Conservation (phyloP, 2,797 vertebrate genomes). For the Clarias pachynema region DNA sequence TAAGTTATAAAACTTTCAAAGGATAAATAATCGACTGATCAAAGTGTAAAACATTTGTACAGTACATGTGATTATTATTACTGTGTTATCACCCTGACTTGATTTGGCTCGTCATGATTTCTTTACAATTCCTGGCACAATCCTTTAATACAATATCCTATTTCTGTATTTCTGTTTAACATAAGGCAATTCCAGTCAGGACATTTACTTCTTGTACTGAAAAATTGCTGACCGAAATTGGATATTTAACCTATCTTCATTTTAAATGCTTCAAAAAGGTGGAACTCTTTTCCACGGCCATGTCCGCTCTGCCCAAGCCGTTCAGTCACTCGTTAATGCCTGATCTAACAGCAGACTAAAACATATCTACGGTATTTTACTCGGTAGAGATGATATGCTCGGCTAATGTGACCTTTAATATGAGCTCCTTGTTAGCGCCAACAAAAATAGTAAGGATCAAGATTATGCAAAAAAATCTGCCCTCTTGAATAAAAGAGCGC, state of each 20-base stretch:
- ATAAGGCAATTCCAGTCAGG: constrained; percentile 43
- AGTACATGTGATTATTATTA: background rate
- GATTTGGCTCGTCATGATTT: background rate
- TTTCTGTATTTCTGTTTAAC: constrained; percentile 46
- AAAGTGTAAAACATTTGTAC: background rate
- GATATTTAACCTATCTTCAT: constrained; percentile 52
- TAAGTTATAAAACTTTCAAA: background rate
- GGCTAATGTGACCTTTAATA: constrained; percentile 55
- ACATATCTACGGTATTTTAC: constrained; percentile 30
- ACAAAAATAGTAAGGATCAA: constrained; percentile 50
- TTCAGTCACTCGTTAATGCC: constrained; percentile 41
- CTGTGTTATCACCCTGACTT: background rate
- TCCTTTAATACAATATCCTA: constrained; percentile 28
- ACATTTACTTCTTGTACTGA: constrained; percentile 46
- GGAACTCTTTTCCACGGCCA: constrained; percentile 16
- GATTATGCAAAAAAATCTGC: constrained; percentile 43
- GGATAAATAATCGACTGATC: background rate
- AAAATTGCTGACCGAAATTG: constrained; percentile 49
- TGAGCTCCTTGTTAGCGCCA: constrained; percentile 48
- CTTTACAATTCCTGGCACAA: background rate
- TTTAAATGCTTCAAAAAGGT: constrained; percentile 27
- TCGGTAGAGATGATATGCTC: background rate
- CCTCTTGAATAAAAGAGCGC: background rate
- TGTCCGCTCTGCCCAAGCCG: too few relatives aligned
- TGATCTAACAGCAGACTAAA: constrained; percentile 24